A percentile compares a stretch with the other conserved stretches of the same genome.
Conservation (phyloP, 1,140 invertebrate genomes). For the Brachystomella parvula region DNA sequence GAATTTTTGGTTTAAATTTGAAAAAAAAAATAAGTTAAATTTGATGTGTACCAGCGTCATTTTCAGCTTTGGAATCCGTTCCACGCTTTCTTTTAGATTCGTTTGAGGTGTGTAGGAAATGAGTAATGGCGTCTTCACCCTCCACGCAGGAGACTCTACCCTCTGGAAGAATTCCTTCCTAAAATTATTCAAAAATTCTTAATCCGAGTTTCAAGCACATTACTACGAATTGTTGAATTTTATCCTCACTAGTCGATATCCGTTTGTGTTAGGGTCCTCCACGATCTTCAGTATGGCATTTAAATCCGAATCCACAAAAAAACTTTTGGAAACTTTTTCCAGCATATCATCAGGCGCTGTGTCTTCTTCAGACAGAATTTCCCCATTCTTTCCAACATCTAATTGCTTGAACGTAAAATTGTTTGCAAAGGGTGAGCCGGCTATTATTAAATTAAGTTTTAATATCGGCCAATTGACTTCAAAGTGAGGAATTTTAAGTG, state of each 20-base stretch:
- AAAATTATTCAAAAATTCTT: background rate
- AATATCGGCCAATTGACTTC: too few species aligned
- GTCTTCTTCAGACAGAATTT: constrained; percentile 7
- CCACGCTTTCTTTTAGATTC: background rate
- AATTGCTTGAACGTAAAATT: too few species aligned
- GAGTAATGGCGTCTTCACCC: background rate
- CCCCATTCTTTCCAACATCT: too few species aligned
- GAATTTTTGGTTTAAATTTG: background rate
- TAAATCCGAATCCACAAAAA: constrained; percentile 14
- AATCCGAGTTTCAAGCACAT: background rate
- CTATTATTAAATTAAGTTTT: too few species aligned
- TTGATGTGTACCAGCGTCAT: background rate
- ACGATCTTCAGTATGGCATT: constrained; percentile 15
- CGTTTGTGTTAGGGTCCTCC: background rate
- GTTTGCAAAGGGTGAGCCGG: too few species aligned
- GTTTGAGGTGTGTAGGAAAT: background rate
- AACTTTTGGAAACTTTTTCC: constrained; percentile 3
- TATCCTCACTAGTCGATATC: background rate
- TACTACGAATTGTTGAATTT: background rate
- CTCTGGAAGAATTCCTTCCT: background rate
- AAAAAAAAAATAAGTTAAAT: background rate
- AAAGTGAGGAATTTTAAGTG: too few species aligned
- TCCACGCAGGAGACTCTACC: background rate
- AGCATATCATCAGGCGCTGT: constrained; percentile 15
- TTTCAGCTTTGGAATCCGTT: background rate